Evolutionary conservation across 2,113 vertebrate genomes (phyloP).

Genomic region (Oryzias melastigma): DNA sequence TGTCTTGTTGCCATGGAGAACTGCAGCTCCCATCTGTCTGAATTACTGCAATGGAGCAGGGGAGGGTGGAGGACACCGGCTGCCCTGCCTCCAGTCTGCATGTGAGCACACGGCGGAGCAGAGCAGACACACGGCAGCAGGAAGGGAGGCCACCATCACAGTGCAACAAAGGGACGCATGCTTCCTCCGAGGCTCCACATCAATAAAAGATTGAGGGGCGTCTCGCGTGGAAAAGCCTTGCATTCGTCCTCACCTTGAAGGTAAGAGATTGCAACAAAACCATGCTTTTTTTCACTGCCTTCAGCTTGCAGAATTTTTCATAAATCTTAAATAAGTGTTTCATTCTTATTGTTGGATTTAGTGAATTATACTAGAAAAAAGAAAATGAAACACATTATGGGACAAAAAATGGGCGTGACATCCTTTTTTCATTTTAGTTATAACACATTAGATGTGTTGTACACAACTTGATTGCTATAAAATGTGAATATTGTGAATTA

Average conservation of each 20-base stretch:
- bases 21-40: constrained; percentile 3
- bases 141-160: constrained; percentile 27
- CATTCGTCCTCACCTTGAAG: constrained; percentile 51
- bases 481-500: not conserved
- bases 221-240: constrained; percentile 1
- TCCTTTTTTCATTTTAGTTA: constrained; percentile 42
- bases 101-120: constrained; percentile 39
- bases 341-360: not conserved
- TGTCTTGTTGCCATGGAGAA: not conserved
- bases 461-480: not conserved
- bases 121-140: constrained; percentile 48
- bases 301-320: not conserved
- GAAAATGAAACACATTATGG: constrained; percentile 8
- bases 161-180: constrained; percentile 72
- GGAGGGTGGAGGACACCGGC: constrained; percentile 74
- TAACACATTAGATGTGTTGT: not conserved
- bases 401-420: constrained; percentile 69
- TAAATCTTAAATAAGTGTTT: not conserved
- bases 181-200: constrained; percentile 35
- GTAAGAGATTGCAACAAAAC: constrained; percentile 46
- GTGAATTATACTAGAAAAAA: constrained; percentile 2
- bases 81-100: constrained; percentile 67
- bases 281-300: not conserved
- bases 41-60: constrained; percentile 63
- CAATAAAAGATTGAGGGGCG: constrained; percentile 34